Base-by-base conservation (phyloP, 2,113 vertebrate genomes). In the Caretta caretta region DNA sequence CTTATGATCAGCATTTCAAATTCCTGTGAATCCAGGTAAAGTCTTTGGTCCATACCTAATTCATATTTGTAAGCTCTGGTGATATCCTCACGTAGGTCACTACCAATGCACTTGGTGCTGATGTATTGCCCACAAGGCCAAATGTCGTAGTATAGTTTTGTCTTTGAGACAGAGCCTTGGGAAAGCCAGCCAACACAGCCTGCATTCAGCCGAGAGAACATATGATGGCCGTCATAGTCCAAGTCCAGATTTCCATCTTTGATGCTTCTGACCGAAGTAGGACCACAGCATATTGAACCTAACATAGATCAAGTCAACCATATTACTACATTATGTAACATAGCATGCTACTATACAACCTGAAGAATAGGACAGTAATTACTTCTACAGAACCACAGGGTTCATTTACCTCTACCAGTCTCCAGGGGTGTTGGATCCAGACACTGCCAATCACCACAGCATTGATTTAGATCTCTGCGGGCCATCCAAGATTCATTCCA, bases 221-320 rank as follows among this genome's bases (percentile, higher is more conserved):
- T 90, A 42, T 97, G 96, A 57, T 94, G 94, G 6, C 97, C 96
- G 48, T 97, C 97, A 51, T 97, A 97, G 80, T 98, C 97, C 56
- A 95, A 94, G 91, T 98, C 97, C 87, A 98, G 89, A 46, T 98
- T 96, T 31, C 97, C 97, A 94, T 98, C 96, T 91, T 92, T 96
- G 93, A 97, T 96, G 87, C 96, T 97, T 96, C 97, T 97, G 94
- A 98, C 95, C 96, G 95, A 97, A 2, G 97, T 97, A 62, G 97
- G 97, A 46, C 97, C 97, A 1, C 95, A 97, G 92, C 95, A 98
- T 90, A 96, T 29, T 93, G 92, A 94, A 84, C 97, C 97, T 98
- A 92, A 84, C 25, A 0, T 38, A 27, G 31, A 84, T n/a, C 48
- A 51, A 82, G 86, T 85, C 16, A 94, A 94, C 59, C 59, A 87